Conservation (phyloP, 2,113 vertebrate species). For the Chiloscyllium plagiosum region DNA sequence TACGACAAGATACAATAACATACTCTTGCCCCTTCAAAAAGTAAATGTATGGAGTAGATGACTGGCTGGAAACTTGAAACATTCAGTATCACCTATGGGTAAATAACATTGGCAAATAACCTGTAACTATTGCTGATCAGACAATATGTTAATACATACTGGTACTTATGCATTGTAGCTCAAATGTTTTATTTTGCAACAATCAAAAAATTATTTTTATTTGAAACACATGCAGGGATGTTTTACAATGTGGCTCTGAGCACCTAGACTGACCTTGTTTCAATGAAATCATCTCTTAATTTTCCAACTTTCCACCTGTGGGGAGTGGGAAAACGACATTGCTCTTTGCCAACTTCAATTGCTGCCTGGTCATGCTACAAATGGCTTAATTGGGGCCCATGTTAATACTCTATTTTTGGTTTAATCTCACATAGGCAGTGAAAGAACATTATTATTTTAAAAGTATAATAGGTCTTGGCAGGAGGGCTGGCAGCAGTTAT, state of each 20-base stretch:
- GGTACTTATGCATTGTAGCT: not conserved
- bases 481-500: not conserved
- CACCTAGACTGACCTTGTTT: not conserved
- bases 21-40: too few species aligned
- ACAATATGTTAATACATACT: not conserved
- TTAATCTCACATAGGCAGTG: not conserved
- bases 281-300: not conserved
- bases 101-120: not conserved
- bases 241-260: not conserved
- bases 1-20: too few species aligned
- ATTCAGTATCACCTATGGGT: not conserved
- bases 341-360: not conserved
- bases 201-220: not conserved
- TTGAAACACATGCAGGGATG: not conserved
- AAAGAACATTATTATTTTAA: not conserved
- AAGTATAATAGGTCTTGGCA: not conserved
- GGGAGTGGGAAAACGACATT: not conserved
- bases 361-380: not conserved
- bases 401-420: not conserved
- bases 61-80: not conserved
- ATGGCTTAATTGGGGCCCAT: not conserved
- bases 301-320: not conserved
- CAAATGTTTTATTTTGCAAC: not conserved
- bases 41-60: not conserved
- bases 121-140: not conserved